Conservation (phyloP, 2,797 vertebrate species). For the Octomys mimax region DNA sequence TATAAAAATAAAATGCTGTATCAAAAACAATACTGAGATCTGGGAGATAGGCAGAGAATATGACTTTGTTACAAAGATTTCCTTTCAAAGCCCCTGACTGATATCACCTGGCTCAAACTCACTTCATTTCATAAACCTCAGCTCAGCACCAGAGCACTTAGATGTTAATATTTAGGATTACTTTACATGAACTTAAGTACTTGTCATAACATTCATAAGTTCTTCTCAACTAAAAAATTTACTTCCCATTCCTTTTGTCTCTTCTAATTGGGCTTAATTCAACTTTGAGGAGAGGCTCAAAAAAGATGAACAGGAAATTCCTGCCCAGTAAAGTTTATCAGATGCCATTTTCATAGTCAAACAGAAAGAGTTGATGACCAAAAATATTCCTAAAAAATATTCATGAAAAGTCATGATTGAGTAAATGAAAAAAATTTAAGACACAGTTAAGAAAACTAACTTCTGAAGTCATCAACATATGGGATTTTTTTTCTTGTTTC, state of each 20-base stretch:
- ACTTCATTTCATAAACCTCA: background rate
- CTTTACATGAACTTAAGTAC: background rate
- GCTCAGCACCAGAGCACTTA: background rate
- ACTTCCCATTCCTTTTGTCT: slow-evolving; percentile 25
- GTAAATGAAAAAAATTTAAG: slow-evolving; percentile 45
- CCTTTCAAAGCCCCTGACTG: background rate
- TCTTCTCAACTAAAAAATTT: slow-evolving; percentile 18
- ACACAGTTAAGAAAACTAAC: background rate
- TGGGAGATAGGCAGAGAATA: background rate
- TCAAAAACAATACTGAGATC: background rate
- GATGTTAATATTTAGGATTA: background rate
- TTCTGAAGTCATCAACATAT: background rate
- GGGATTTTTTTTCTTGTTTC: slow-evolving; percentile 42
- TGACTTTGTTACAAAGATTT: background rate
- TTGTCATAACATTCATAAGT: background rate
- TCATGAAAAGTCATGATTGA: background rate
- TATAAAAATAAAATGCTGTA: background rate
- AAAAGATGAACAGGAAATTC: background rate
- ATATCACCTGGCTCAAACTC: background rate
- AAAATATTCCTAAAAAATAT: background rate
- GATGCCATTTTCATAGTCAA: background rate
- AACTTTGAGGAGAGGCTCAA: background rate
- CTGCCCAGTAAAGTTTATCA: background rate
- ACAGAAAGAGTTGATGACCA: background rate
- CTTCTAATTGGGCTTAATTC: background rate